Evolutionary conservation across 2,888 invertebrate genomes (phyloP), one percentile per base, ranked within the genome.

Genomic region (Brenthis ino): DNA sequence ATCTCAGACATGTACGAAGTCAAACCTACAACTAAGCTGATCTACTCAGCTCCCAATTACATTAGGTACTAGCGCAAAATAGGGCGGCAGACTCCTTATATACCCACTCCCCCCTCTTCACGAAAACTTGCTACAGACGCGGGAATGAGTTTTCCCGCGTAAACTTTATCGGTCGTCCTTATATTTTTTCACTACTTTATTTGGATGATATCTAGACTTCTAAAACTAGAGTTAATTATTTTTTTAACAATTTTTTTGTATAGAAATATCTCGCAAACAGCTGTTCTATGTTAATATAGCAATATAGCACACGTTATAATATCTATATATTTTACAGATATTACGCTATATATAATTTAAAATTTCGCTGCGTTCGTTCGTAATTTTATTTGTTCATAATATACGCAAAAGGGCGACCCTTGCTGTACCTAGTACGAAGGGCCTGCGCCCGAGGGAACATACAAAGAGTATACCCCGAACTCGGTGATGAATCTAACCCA

Each of bases 141-240:
- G 90, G 88, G 88, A 90, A 89, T 85, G 89, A 88, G 84, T 86
- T 89, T 89, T 88, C 87, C 82, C 88, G 88, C 89, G 85, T 80
- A 91, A 91, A 91, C 86, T 90, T 43, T 88, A 87, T 87, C 83
- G 80, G 79, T 79, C 77, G 76, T 77, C 77, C 80, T 80, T 79
- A 79, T 74, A 78, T 76, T 84, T 86, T 85, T 82, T 82, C 82
- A 80, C 76, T 75, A 84, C 81, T 81, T 83, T 80, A 80, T 76
- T 79, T 74, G 65, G 63, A 74, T 71, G 64, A 67, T 72, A 65
- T 71, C 61, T 16, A 28, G 24, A 50, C 28, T 33, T 48, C 4
- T 33, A 33, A 20, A 43, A 53, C 5, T 54, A 13, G 50, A 43
- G 37, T 8, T 53, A 43, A 48, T 14, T 47, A 20, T 1, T 13